A percentile compares a stretch with the other conserved stretches of the same genome.
phyloP scores from a whole-genome alignment of 35 echinoderm and acorn worm genomes.

The Apostichopus californicus region DNA sequence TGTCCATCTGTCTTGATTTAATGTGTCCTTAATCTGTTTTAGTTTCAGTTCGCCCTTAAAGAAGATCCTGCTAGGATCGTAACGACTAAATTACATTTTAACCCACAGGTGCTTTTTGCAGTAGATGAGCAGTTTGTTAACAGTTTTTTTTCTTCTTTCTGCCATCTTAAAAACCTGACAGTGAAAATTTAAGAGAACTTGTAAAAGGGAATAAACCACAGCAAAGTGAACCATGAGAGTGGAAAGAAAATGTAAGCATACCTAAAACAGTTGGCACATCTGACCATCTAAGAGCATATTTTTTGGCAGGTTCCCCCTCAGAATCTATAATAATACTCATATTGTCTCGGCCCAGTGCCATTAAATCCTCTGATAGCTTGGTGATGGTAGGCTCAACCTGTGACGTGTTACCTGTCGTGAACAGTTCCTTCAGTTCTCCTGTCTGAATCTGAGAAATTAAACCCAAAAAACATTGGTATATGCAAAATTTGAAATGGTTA shows the following conservation, averaged over 20 bases:
- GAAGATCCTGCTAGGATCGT: no score
- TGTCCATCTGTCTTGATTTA: no score
- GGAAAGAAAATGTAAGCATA: constrained; percentile 43
- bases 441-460: constrained; percentile 71
- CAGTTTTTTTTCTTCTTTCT: no score
- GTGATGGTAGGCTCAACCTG: constrained; percentile 94
- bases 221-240: not conserved
- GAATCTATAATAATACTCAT: constrained; percentile 99
- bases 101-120: no score
- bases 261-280: constrained; percentile 90
- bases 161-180: no score
- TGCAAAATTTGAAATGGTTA: no score
- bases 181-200: no score
- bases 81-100: no score
- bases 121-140: no score
- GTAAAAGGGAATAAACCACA: no score
- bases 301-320: constrained; percentile 93
- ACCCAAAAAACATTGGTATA: not conserved
- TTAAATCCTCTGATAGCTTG: constrained; percentile 77
- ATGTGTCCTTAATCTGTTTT: no score
- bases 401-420: constrained; percentile 95
- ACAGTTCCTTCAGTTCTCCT: constrained; percentile 92
- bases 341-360: constrained; percentile 87
- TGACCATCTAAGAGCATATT: constrained; percentile 98
- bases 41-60: no score